phyloP scores from a whole-genome alignment of 2,113 vertebrate genomes.

The Ondatra zibethicus region DNA sequence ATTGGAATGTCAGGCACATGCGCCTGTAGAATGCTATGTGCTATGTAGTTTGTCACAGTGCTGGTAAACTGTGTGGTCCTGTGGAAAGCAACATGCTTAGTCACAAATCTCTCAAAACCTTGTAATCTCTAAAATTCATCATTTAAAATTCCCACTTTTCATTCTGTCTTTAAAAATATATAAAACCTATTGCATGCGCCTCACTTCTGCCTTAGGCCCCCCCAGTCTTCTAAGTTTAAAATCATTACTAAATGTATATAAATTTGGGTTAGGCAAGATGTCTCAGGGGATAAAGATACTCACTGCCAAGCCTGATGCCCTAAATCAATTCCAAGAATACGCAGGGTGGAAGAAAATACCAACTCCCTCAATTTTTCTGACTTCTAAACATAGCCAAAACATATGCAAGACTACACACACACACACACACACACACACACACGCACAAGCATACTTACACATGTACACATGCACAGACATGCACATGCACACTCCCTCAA shows the following conservation, averaged over 20 bases:
- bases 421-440: not conserved
- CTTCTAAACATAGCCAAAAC: no score
- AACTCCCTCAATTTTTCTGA: not conserved
- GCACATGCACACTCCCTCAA: not conserved
- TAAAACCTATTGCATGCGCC: not conserved
- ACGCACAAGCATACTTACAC: not conserved
- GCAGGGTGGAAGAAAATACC: not conserved
- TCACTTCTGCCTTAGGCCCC: not conserved
- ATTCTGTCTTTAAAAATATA: not conserved
- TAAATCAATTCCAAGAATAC: not conserved
- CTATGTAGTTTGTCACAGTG: fast-evolving
- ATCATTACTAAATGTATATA: not conserved
- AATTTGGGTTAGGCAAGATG: not conserved
- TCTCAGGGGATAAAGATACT: not conserved
- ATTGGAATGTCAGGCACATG: not conserved
- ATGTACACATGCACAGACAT: not conserved
- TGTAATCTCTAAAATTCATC: not conserved
- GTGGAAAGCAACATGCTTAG: not conserved
- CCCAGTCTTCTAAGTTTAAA: not conserved
- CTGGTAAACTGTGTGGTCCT: not conserved
- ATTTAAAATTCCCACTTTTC: not conserved
- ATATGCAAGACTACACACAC: not conserved
- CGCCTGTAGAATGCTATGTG: not conserved
- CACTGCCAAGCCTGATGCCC: not conserved
- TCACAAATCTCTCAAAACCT: not conserved